Conservation (phyloP, 2,797 vertebrate species). For the Tangara arthus region DNA sequence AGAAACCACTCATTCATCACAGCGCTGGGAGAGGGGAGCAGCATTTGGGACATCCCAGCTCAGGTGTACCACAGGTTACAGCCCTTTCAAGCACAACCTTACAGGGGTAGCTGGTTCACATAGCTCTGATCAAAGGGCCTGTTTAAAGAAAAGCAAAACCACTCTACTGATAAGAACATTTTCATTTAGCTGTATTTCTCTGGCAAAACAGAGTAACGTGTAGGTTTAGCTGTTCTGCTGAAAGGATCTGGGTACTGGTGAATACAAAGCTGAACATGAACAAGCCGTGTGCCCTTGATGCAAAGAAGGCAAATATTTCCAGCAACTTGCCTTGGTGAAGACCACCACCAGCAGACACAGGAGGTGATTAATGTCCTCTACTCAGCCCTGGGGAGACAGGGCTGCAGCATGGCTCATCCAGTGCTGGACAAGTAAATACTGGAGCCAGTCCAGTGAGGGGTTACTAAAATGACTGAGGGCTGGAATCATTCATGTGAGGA, state of each 20-base stretch:
- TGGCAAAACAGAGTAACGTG: neutral
- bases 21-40: neutral
- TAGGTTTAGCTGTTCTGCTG: neutral
- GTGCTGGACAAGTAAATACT: neutral
- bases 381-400: neutral
- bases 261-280: neutral
- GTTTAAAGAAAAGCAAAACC: neutral
- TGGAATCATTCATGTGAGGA: neutral
- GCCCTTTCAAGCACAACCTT: neutral
- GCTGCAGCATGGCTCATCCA: neutral
- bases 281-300: neutral
- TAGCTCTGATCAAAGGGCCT: neutral
- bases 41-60: neutral
- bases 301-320: neutral
- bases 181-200: neutral
- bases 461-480: neutral
- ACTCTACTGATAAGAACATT: neutral
- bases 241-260: neutral
- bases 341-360: neutral
- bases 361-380: neutral
- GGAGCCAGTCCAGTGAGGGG: neutral
- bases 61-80: neutral
- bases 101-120: neutral
- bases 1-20: neutral
- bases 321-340: neutral